Evolutionary conservation across 1,140 invertebrate genomes (phyloP).

Genomic region (Acromyrmex echinatior): DNA sequence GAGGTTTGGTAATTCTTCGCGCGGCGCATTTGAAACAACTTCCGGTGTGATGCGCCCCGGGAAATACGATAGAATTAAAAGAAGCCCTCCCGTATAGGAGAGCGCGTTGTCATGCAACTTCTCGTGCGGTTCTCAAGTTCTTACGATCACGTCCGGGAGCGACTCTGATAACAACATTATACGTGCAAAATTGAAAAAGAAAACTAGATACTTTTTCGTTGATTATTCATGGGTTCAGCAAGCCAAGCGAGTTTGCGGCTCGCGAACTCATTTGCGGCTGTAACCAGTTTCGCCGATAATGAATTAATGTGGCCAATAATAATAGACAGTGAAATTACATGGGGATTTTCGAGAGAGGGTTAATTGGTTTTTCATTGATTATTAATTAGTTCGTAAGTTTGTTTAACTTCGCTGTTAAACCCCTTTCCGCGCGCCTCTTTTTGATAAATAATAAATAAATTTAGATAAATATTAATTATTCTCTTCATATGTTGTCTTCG

Average conservation of each 20-base stretch:
- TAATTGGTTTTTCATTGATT: slow-evolving; percentile 61
- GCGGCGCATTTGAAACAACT: slow-evolving; percentile 65
- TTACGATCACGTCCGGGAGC: not conserved
- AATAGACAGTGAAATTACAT: slow-evolving; percentile 50
- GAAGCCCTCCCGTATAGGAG: not conserved
- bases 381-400: slow-evolving; percentile 59
- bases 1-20: slow-evolving; percentile 71
- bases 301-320: slow-evolving; percentile 56
- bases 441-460: slow-evolving; percentile 20
- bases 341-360: slow-evolving; percentile 41
- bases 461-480: slow-evolving; percentile 53
- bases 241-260: slow-evolving; percentile 19
- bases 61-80: slow-evolving; percentile 53
- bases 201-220: slow-evolving; percentile 29
- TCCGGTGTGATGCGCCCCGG: slow-evolving; percentile 31
- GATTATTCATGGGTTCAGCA: slow-evolving; percentile 33
- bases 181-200: slow-evolving; percentile 47
- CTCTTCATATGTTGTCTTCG: not conserved
- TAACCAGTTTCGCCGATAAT: slow-evolving; percentile 49
- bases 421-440: not conserved
- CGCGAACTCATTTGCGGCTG: slow-evolving; percentile 28
- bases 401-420: slow-evolving; percentile 31
- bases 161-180: slow-evolving; percentile 43
- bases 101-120: slow-evolving; percentile 56
- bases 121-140: slow-evolving; percentile 36